Base-by-base conservation (phyloP, 2,888 invertebrate species). In the Diaprepes abbreviatus region DNA sequence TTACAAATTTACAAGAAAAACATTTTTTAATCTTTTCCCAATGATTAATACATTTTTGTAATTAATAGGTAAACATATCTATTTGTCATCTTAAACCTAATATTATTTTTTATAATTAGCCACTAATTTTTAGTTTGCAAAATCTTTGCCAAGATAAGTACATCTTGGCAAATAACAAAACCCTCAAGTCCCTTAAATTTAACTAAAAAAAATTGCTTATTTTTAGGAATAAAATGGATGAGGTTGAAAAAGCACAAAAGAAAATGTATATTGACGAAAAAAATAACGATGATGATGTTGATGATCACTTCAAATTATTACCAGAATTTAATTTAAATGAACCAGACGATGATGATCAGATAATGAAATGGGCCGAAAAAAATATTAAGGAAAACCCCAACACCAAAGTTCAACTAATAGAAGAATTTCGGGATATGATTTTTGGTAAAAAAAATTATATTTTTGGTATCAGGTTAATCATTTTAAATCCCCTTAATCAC, bases 351-450 rank as follows among this genome's bases (percentile, higher is more conserved):
- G 86, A 92, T 0, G 87, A 87, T 58, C 72, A 70, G 28, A 60
- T 78, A n/a, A n/a, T 77, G 17, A 68, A 74, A 57, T 78, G 77
- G 75, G 78, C 76, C 1, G 71, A 74, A 64, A 68, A 72, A 21
- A 73, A 77, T 59, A 77, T 78, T 12, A 58, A 70, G 14, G 76
- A 77, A 72, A 71, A 75, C 50, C 75, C 74, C 2, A 73, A 77
- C 45, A 74, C 52, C 7, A 76, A 70, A 31, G 63, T 75, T 19
- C 66, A 73, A 45, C 24, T 75, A 7, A 58, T 78, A 24, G 76
- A 89, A 72, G 90, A 92, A 77, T 86, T 93, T 9, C 86, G 89
- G 35, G 91, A 90, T 77, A 87, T 92, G 86, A 90, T 92, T 75
- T 89, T 88, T 78, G 91, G 92, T 92, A 81, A 77, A 82, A 14